These are phyloP conservation scores for Temnopleurus reevesii DNA, from an alignment of 53 echinoderm and acorn worm species.

Conservation along the genomic window DNA sequence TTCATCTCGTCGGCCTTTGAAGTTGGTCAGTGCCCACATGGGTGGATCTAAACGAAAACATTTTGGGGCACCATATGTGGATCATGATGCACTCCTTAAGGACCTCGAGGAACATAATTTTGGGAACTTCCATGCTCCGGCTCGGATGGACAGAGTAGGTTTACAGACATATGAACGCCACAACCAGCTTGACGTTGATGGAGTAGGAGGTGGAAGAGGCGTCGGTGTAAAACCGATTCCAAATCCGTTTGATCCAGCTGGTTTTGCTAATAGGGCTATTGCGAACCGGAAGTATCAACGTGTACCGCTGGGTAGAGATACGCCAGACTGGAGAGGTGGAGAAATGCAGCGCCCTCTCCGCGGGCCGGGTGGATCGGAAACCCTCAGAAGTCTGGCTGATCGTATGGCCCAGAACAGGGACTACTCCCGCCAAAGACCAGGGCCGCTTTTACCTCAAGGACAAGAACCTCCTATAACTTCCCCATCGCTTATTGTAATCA, in stretches of 20 bases:
- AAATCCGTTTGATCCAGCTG: neutral
- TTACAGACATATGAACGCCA: neutral
- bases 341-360: neutral
- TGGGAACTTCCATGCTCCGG: neutral
- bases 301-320: neutral
- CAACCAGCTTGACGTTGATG: too few species aligned
- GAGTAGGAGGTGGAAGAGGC: neutral
- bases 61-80: neutral
- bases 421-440: neutral
- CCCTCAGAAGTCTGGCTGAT: neutral
- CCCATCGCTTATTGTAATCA: constrained; percentile 33
- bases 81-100: neutral
- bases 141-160: too few species aligned
- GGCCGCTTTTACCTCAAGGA: neutral
- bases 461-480: neutral
- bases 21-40: neutral
- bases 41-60: neutral
- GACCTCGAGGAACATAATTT: neutral
- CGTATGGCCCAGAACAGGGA: neutral
- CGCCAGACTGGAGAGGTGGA: neutral
- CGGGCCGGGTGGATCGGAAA: neutral
- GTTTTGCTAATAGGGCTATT: neutral
- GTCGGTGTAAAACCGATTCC: too few species aligned
- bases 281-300: neutral
- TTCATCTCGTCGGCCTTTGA: neutral